Base-by-base conservation (phyloP, 2,888 invertebrate species). In the Spialia ferax region DNA sequence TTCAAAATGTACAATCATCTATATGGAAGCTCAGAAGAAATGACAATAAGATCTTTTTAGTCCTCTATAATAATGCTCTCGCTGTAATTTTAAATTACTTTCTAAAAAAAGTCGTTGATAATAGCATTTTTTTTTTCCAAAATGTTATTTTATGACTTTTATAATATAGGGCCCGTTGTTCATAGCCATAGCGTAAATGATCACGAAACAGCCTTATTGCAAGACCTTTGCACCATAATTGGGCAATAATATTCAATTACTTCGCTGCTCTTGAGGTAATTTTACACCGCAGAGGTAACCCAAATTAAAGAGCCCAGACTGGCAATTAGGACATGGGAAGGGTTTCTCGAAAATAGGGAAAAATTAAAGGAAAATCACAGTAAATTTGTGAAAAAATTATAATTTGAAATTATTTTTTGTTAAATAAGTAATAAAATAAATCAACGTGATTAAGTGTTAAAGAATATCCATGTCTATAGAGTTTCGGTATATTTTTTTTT, bases 161-260 rank as follows among this genome's bases (percentile, higher is more conserved):
- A 18, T n/a, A 57, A n/a, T n/a, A n/a, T n/a, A n/a, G n/a, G n/a
- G n/a, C n/a, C n/a, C n/a, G n/a, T n/a, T n/a, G n/a, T n/a, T n/a
- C 11, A 15, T 6, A 23, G 5, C 38, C 23, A 22, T 42, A 22
- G 38, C 32, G 26, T 38, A 63, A 55, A 56, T 48, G 32, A 57
- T 57, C 48, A 48, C 45, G 20, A 52, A 35, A 50, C 20, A 57
- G 13, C 48, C 57, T 26, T 22, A 64, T 65, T 50, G 13, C 4
- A 18, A 38, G 45, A 65, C 64, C 50, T 57, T 65, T 65, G 57
- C 64, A 56, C 64, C 57, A 35, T 29, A 57, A 57, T 65, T 65
- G 64, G 56, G 20, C 29, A 23, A 23, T 65, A 65, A 50, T 64
- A 57, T 57, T 32, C 57, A 56, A 64, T 64, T 45, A 64, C 15